Conservation (phyloP, 2,888 invertebrate genomes). For the Pycnomerus fuliginosus region DNA sequence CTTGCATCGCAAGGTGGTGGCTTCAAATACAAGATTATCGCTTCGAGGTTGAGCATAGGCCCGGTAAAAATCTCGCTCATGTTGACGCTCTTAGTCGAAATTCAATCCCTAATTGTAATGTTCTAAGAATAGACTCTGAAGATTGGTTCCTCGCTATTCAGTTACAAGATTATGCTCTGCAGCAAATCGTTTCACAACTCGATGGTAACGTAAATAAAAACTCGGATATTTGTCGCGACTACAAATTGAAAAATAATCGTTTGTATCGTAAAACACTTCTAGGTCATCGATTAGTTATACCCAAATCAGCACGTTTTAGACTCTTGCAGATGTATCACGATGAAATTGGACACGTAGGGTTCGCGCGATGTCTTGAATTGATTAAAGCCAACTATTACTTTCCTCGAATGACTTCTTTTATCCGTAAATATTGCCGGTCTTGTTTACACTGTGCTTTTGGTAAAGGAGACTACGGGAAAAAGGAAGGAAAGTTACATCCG, state of each 20-base stretch:
- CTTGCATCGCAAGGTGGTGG: conserved; percentile 31
- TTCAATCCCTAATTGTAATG: no score
- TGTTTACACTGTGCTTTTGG: conserved; percentile 38
- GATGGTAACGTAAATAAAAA: background rate
- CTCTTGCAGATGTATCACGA: conserved; percentile 38
- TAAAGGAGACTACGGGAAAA: conserved; percentile 28
- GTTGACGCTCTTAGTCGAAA: conserved; percentile 26
- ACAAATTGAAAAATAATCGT: conserved; percentile 1
- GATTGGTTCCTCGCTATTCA: conserved; percentile 33
- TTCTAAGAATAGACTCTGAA: no score
- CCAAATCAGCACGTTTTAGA: conserved; percentile 32
- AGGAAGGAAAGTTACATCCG: conserved; percentile 8
- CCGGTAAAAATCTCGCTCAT: conserved; percentile 24
- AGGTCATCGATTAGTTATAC: conserved; percentile 35
- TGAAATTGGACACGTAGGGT: conserved; percentile 39
- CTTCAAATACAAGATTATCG: conserved; percentile 28
- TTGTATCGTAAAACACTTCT: conserved; percentile 9
- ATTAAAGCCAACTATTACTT: conserved; percentile 14
- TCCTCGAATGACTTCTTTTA: conserved; percentile 8
- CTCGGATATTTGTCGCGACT: conserved; percentile 2
- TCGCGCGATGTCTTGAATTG: no score
- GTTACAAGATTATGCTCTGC: conserved; percentile 24
- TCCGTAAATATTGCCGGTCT: conserved; percentile 1
- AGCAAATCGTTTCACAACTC: conserved; percentile 13
- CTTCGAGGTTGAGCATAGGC: conserved; percentile 21